Percentiles rank a stretch among this genome's conserved stretches.
phyloP scores from a whole-genome alignment of 2,113 vertebrate species.

The Epinephelus fuscoguttatus region DNA sequence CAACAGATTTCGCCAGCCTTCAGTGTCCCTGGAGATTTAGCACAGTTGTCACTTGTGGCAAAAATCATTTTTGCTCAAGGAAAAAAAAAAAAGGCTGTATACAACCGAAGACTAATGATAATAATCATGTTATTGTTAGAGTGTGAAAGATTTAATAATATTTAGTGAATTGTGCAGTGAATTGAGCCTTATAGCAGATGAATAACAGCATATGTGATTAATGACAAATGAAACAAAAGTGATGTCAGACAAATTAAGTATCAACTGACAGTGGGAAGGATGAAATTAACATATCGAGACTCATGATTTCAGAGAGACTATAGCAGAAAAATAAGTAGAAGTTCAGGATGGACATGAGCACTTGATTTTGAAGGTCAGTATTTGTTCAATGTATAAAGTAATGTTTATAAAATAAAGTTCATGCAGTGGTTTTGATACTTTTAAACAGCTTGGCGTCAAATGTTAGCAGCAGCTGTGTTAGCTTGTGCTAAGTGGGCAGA shows the following conservation, averaged over 20 bases:
- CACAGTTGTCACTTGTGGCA: slow-evolving; percentile 31
- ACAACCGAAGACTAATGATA: background rate
- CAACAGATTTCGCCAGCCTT: slow-evolving; percentile 42
- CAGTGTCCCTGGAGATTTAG: slow-evolving; percentile 19
- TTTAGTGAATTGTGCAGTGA: no score
- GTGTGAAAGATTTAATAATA: background rate
- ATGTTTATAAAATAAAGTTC: no score
- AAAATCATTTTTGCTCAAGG: background rate
- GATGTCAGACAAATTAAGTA: background rate
- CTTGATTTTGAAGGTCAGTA: no score
- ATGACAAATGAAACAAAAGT: background rate
- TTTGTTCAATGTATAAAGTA: no score
- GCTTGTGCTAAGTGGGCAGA: no score
- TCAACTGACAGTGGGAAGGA: background rate
- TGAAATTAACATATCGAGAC: background rate
- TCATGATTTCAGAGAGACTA: no score
- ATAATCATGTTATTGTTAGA: background rate
- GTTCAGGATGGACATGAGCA: background rate
- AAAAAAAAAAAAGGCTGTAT: background rate
- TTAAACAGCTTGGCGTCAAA: no score
- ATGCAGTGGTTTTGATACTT: no score
- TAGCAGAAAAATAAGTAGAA: background rate
- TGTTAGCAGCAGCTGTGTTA: no score
- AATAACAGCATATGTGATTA: background rate
- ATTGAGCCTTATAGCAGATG: no score